phyloP scores from a whole-genome alignment of 2,113 vertebrate genomes.

The Pomatorhinus ruficollis region DNA sequence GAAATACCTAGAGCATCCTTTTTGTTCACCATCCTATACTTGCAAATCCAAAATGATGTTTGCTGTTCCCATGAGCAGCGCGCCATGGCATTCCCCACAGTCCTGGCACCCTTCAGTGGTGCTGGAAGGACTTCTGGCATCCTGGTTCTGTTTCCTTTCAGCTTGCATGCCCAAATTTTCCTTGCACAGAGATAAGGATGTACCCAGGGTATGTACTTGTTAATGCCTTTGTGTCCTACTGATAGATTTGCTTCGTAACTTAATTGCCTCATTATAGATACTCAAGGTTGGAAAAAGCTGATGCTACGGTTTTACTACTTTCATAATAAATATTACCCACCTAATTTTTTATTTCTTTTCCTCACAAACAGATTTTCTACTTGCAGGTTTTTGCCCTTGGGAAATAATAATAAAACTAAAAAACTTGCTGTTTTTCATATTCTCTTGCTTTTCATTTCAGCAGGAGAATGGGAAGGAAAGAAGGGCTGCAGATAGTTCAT shows the following conservation, averaged over 20 bases:
- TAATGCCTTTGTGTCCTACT: not conserved
- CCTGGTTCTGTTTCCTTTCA: not conserved
- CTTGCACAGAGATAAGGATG: not conserved
- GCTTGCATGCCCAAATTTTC: not conserved
- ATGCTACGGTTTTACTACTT: not conserved
- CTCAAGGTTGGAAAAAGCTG: not conserved
- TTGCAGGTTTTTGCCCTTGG: not conserved
- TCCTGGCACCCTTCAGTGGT: not conserved
- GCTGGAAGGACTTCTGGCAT: not conserved
- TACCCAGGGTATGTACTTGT: not conserved
- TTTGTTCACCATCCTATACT: not conserved
- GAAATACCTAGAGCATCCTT: not conserved
- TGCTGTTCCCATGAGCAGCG: not conserved
- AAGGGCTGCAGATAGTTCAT: not conserved
- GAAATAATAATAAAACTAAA: not conserved
- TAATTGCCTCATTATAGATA: not conserved
- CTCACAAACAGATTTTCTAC: not conserved
- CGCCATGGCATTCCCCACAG: not conserved
- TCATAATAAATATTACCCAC: not conserved
- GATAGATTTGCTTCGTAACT: not conserved
- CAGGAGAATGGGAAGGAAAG: not conserved
- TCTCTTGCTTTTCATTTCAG: not conserved
- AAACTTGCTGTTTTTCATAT: not conserved
- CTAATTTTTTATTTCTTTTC: not conserved
- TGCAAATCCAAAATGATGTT: not conserved